Base-by-base conservation (phyloP, 2,888 invertebrate species). In the Apodemia duryi region DNA sequence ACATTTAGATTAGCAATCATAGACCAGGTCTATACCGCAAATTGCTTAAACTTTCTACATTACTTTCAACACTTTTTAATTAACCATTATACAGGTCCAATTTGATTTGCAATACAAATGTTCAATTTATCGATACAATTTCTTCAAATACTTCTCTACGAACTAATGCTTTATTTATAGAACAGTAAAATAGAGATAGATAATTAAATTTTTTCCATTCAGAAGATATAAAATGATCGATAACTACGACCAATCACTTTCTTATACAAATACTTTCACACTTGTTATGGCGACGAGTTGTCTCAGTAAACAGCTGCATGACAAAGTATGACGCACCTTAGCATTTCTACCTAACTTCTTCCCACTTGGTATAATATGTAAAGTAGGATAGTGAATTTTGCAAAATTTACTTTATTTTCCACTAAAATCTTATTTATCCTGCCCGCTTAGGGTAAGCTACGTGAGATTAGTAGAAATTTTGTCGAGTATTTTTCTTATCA, bases 231-330 rank as follows among this genome's bases (percentile, higher is more conserved):
- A 32, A 77, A 77, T 74, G 77, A 82, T 84, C 79, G 75, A 82
- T 83, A 78, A 81, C 81, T 83, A 79, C 81, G 79, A 75, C 75
- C 70, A 68, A 69, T 74, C 72, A 73, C 74, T 74, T 74, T 77
- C 79, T 76, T 74, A 72, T 71, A 73, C 65, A 70, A 68, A 67
- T 65, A 65, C 66, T 66, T 66, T 66, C 66, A 64, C 66, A 62
- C 49, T 28, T 32, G 57, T 29, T 57, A 32, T 49, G 46, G 41
- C 46, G 64, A 64, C 57, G 54, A 64, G 46, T 60, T 43, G 57
- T 41, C 6, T 28, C 7, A 38, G 35, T 7, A 43, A 43, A 43
- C 11, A 43, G 43, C 10, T 43, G 10, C 2, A 21, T 63, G 41
- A 13, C 5, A 13, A 46, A 46, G 10, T 4, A 46, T 46, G 46